phyloP scores from a whole-genome alignment of 2,797 vertebrate genomes.

The Hydrolagus colliei region DNA sequence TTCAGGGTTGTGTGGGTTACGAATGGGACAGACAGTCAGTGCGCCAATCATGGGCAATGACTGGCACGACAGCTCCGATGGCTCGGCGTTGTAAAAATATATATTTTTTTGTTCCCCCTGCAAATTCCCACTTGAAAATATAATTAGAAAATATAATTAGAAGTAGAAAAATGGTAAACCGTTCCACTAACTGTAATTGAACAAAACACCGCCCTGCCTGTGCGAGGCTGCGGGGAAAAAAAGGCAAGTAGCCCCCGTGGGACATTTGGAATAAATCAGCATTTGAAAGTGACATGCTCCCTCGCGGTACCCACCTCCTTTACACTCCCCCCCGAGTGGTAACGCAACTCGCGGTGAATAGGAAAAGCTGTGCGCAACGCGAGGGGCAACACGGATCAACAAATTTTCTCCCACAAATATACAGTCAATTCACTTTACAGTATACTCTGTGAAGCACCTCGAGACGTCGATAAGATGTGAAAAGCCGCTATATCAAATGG shows the following conservation, averaged over 20 bases:
- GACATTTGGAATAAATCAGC: conserved; percentile 83
- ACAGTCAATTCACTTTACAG: too few relatives aligned
- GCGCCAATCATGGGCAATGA: conserved; percentile 60
- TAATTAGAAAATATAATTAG: conserved; percentile 99
- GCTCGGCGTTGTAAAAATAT: conserved; percentile 68
- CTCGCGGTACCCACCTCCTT: conserved; percentile 81
- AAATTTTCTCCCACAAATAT: conserved; percentile 34
- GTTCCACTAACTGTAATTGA: conserved; percentile 99
- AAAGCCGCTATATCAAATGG: too few relatives aligned
- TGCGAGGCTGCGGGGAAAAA: conserved; percentile 75
- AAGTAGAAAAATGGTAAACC: conserved; percentile 92
- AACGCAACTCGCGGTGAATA: conserved; percentile 95
- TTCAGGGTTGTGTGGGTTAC: conserved; percentile 76
- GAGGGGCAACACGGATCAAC: conserved; percentile 57
- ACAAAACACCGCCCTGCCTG: conserved; percentile 92
- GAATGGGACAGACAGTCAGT: conserved; percentile 75
- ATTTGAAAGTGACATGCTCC: conserved; percentile 66
- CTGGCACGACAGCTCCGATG: conserved; percentile 70
- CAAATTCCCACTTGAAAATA: conserved; percentile 96
- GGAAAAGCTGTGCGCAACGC: conserved; percentile 69
- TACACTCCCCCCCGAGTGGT: conserved; percentile 77
- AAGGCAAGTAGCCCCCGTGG: conserved; percentile 60
- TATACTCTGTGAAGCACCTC: too few relatives aligned
- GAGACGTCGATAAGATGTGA: too few relatives aligned
- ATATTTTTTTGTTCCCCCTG: conserved; percentile 60